Percentiles rank a stretch among this genome's conserved stretches.
Conservation (phyloP, 2,888 invertebrate species). For the Dicycla oo region DNA sequence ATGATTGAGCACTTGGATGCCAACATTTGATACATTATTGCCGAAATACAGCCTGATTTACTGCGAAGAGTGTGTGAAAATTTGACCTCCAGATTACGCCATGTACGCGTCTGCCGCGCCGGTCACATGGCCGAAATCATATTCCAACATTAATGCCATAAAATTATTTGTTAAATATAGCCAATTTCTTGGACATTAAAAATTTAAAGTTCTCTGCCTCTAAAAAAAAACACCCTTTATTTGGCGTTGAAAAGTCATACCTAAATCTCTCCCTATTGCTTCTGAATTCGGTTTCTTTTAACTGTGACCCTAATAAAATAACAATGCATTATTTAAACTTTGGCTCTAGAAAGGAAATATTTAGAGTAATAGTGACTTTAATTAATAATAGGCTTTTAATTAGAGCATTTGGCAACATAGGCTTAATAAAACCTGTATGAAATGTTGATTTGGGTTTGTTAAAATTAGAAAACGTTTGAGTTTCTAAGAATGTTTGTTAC, state of each 20-base stretch:
- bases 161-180: no score
- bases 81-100: no score
- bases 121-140: no score
- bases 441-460: conserved; percentile 12
- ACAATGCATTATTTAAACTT: not conserved
- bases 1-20: no score
- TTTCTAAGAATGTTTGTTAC: conserved; percentile 22
- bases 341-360: not conserved
- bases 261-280: not conserved
- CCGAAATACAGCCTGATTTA: no score
- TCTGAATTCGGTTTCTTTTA: not conserved
- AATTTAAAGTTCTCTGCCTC: no score
- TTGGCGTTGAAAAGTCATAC: not conserved
- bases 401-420: conserved; percentile 18
- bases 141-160: no score
- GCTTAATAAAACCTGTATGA: conserved; percentile 17
- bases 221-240: no score
- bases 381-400: conserved; percentile 5
- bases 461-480: not conserved
- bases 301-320: not conserved
- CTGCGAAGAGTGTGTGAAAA: no score
- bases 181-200: no score
- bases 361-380: not conserved
- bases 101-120: no score
- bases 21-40: no score